Evolutionary conservation across 2,888 invertebrate species (phyloP).

Genomic region (Agriopis aurantiaria): DNA sequence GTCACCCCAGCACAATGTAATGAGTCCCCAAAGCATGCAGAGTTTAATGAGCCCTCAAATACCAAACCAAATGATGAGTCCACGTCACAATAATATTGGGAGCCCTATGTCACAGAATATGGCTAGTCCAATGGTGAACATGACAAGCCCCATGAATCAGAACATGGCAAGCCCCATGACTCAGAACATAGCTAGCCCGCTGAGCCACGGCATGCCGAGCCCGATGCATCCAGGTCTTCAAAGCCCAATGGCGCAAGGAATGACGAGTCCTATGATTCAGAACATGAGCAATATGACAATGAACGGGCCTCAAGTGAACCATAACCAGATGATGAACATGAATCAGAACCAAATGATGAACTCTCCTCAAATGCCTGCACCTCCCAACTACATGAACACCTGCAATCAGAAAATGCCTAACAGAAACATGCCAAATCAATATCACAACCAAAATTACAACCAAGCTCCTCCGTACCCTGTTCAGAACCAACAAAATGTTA

Average conservation of each 20-base stretch:
- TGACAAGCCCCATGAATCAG: constrained; percentile 67
- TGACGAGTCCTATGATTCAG: constrained; percentile 77
- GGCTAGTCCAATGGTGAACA: constrained; percentile 73
- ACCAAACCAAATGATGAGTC: constrained; percentile 82
- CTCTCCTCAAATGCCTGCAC: constrained; percentile 56
- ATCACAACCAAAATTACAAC: constrained; percentile 72
- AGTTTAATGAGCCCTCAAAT: constrained; percentile 82
- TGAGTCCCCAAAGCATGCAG: constrained; percentile 77
- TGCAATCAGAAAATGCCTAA: constrained; percentile 69
- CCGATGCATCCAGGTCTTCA: constrained; percentile 79
- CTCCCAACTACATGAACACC: constrained; percentile 65
- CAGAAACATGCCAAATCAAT: constrained; percentile 72
- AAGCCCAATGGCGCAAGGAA: constrained; percentile 77
- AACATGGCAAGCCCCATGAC: constrained; percentile 75
- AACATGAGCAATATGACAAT: constrained; percentile 76
- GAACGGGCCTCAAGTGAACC: constrained; percentile 66
- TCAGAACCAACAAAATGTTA: constrained; percentile 70
- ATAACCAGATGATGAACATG: constrained; percentile 69
- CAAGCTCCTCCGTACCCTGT: constrained; percentile 69
- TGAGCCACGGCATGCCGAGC: constrained; percentile 80
- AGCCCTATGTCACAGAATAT: constrained; percentile 73
- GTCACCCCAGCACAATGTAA: constrained; percentile 66
- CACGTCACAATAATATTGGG: constrained; percentile 72
- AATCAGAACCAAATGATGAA: constrained; percentile 63
- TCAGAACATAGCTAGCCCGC: constrained; percentile 75